Percentiles rank a stretch among this genome's conserved stretches.
phyloP scores from a whole-genome alignment of 2,797 vertebrate genomes.

The Eremophila alpestris region DNA sequence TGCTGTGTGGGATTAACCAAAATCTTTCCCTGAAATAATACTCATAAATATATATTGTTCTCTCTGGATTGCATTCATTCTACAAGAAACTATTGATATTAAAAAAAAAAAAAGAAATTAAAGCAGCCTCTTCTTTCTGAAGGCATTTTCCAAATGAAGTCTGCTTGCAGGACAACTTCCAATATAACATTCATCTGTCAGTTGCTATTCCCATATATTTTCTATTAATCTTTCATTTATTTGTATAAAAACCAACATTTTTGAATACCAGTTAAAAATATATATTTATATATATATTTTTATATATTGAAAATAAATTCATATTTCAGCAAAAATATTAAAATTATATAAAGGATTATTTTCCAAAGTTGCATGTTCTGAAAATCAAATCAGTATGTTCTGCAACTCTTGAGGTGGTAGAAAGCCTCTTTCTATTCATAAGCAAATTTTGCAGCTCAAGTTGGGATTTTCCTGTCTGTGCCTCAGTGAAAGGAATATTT shows the following conservation, averaged over 20 bases:
- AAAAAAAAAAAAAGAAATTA: neutral
- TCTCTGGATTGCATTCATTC: neutral
- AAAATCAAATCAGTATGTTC: conserved; percentile 15
- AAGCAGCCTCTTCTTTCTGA: neutral
- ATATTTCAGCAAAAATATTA: neutral
- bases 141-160: neutral
- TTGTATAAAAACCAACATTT: neutral
- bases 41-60: neutral
- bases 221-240: conserved; percentile 12
- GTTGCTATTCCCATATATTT: neutral
- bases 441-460: neutral
- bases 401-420: neutral
- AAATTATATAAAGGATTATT: neutral
- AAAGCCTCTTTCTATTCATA: neutral
- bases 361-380: neutral
- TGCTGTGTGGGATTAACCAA: neutral
- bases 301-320: neutral
- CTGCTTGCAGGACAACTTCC: neutral
- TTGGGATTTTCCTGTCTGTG: neutral
- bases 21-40: neutral
- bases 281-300: neutral
- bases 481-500: neutral
- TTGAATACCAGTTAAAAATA: neutral
- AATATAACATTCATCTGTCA: conserved; percentile 23
- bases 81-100: neutral